Base-by-base conservation (phyloP, 2,113 vertebrate genomes). In the Alligator mississippiensis region DNA sequence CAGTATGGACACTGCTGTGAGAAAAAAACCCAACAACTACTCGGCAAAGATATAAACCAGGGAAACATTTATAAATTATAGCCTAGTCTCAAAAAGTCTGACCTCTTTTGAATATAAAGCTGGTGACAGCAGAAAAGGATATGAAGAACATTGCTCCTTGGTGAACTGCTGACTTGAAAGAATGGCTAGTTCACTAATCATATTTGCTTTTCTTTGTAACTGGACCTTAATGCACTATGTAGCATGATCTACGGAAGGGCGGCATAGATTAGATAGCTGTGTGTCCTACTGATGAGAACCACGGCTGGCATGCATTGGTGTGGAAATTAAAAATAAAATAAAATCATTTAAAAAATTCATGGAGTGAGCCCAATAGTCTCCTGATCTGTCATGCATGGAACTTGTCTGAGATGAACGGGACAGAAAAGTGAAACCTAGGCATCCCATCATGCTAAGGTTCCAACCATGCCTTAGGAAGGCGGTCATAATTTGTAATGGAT, bases 241-340 rank as follows among this genome's bases (percentile, higher is more conserved):
- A 94, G 94, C 59, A 80, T 79, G 83, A 93, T 82, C 95, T 94
- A 75, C 92, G 90, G 96, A 97, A 97, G 96, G 89, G 92, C 93
- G 85, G 96, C 89, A 88, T 81, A 93, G 95, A 95, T 95, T 89
- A 95, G 90, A 96, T 90, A 93, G 96, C 95, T 95, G 84, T 94
- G 96, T 92, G 96, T 91, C 87, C 84, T 82, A 93, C 95, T 95
- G 95, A 95, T 79, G 59, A 95, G 89, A 82, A 94, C 94, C 89
- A 89, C 16, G 93, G 93, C 90, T 96, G 96, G 87, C 74, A 57
- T 30, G 90, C 60, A 19, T 97, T 95, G 95, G 95, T 93, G 80
- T 92, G 84, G 95, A 97, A 96, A 97, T 97, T 96, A 97, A 96
- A 97, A 97, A 96, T 96, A 96, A 97, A 97, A 93, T 95, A 80